Base-by-base conservation (phyloP, 1,140 invertebrate species). In the Ylistrum balloti region DNA sequence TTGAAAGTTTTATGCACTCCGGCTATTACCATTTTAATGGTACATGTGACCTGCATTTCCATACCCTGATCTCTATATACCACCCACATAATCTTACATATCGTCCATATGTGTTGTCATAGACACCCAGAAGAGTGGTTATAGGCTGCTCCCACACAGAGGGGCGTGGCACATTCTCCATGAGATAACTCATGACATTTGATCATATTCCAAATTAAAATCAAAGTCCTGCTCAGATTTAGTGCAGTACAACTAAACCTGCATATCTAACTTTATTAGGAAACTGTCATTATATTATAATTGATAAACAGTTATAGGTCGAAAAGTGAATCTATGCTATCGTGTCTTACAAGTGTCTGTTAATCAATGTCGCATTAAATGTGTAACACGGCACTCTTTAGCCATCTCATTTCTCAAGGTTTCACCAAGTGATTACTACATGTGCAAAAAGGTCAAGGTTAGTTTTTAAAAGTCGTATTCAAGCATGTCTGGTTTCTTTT, bases 401-500 rank as follows among this genome's bases (percentile, higher is more conserved):
- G 56, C 1, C n/a, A 28, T 74, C 56, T 74, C n/a, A 7, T 17
- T 74, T n/a, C 17, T 74, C 1, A 74, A 74, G 56, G 56, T 28
- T 74, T 74, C n/a, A 28, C 56, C 13, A 5, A 5, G 7, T 74
- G 56, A 28, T 28, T 74, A 28, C n/a, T 7, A 74, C 56, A 74
- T 28, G 28, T 28, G 56, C 28, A n/a, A 28, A 74, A 74, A 74
- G 56, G 56, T 74, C 56, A 74, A 74, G 56, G 56, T 74, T n/a
- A n/a, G 1, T 28, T 5, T 74, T 74, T 74, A n/a, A 74, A 74
- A 74, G 56, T 74, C 56, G 28, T 74, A 11, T 17, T 74, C n/a
- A 74, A 74, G 56, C 56, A 74, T 74, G 56, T 28, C 56, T 74
- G 56, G 56, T 74, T 74, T 74, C 56, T n/a, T 74, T 74, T 74